These are phyloP conservation scores for Sebastes minor DNA, from an alignment of 2,797 vertebrate species.

Conservation along the genomic window DNA sequence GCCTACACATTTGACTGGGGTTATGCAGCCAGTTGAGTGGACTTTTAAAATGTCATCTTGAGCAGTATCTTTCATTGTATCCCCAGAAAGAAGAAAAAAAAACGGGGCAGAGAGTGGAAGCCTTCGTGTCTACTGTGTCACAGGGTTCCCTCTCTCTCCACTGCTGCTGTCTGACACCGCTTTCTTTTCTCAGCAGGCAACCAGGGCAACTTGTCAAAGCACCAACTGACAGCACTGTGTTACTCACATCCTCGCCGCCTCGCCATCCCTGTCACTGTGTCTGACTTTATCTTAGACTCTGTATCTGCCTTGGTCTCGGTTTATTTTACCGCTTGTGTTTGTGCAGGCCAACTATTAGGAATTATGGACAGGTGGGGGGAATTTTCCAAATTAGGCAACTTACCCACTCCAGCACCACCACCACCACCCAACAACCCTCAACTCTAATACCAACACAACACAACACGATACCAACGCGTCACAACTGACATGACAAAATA, in stretches of 20 bases:
- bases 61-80: neutral
- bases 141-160: neutral
- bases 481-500: too few species aligned
- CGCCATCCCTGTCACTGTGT: neutral
- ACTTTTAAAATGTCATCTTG: neutral
- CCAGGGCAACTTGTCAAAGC: conserved; percentile 2
- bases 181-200: conserved; percentile 25
- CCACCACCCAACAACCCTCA: too few species aligned
- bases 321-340: neutral
- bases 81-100: neutral
- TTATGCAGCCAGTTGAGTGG: neutral
- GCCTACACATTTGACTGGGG: neutral
- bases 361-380: neutral
- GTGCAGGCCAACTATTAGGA: neutral
- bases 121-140: neutral
- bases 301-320: neutral
- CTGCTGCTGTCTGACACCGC: neutral
- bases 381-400: neutral
- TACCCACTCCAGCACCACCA: neutral
- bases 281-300: neutral
- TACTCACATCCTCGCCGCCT: neutral
- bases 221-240: neutral
- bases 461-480: too few species aligned
- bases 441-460: too few species aligned
- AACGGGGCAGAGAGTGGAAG: neutral